Conservation (phyloP, 1,140 invertebrate species). For the Philotrypesis tridentata region DNA sequence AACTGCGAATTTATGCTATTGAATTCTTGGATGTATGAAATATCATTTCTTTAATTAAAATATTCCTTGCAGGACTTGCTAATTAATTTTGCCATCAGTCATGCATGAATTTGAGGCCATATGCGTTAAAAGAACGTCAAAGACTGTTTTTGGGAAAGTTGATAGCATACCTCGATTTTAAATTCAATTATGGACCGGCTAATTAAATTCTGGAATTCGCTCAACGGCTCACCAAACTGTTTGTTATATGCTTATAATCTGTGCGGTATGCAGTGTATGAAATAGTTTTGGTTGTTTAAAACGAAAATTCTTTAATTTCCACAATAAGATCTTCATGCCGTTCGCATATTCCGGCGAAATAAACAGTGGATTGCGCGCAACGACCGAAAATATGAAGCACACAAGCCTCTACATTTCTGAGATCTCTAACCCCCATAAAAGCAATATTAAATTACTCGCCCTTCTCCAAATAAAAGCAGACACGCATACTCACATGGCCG, state of each 20-base stretch:
- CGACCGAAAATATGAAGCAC: not conserved
- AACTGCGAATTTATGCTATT: no score
- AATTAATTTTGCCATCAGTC: not conserved
- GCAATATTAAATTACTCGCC: not conserved
- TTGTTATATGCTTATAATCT: not conserved
- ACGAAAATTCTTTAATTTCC: no score
- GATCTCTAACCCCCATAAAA: not conserved
- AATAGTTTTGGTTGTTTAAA: no score
- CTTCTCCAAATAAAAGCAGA: not conserved
- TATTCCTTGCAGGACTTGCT: not conserved
- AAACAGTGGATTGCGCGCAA: not conserved
- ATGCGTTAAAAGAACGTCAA: not conserved
- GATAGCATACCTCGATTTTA: no score
- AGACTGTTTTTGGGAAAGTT: no score
- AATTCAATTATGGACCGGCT: no score
- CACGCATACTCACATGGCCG: not conserved
- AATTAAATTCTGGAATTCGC: constrained; percentile 11
- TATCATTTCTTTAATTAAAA: not conserved
- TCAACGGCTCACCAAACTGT: constrained; percentile 19
- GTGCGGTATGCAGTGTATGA: no score
- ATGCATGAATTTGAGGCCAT: not conserved
- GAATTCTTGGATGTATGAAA: not conserved
- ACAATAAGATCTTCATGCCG: not conserved
- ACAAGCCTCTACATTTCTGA: no score
- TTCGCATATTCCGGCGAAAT: not conserved